Conservation (phyloP, 2,113 vertebrate species). For the Leptodactylus fuscus region DNA sequence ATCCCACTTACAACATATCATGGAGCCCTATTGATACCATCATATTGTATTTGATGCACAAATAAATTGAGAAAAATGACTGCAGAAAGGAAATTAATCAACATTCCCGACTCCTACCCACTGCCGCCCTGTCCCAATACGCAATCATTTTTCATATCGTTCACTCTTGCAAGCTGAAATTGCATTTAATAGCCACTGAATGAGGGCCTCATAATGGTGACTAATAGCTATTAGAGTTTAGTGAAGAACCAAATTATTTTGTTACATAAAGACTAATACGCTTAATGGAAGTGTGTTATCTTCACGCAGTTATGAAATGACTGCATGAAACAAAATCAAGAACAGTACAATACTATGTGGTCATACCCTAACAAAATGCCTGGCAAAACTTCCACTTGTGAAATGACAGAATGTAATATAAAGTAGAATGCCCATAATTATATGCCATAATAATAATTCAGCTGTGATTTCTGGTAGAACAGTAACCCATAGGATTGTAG, state of each 20-base stretch:
- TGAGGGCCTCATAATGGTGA: conserved; percentile 24
- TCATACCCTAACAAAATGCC: not conserved
- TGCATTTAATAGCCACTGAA: conserved; percentile 7
- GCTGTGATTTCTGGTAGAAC: too few relatives aligned
- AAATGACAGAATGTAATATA: not conserved
- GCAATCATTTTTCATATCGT: conserved; percentile 25
- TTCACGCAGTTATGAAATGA: not conserved
- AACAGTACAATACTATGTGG: not conserved
- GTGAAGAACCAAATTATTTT: conserved; percentile 27
- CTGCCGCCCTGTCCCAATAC: not conserved
- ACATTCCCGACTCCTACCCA: conserved; percentile 18
- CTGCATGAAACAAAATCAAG: not conserved
- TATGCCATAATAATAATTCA: too few relatives aligned
- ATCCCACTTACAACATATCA: conserved; percentile 27
- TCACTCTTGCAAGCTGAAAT: conserved; percentile 15
- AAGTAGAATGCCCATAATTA: not conserved
- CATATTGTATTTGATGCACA: conserved; percentile 37
- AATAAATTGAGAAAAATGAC: conserved; percentile 47
- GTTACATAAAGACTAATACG: not conserved
- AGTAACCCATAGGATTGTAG: too few relatives aligned
- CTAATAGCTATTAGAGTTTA: conserved; percentile 20
- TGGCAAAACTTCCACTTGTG: not conserved
- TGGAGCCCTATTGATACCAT: conserved; percentile 9
- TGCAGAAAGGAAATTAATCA: conserved; percentile 48
- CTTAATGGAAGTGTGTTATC: conserved; percentile 20